A percentile compares a stretch with the other conserved stretches of the same genome.
These are phyloP conservation scores for Zophobas morio DNA, from an alignment of 1,140 invertebrate genomes.

Conservation along the genomic window DNA sequence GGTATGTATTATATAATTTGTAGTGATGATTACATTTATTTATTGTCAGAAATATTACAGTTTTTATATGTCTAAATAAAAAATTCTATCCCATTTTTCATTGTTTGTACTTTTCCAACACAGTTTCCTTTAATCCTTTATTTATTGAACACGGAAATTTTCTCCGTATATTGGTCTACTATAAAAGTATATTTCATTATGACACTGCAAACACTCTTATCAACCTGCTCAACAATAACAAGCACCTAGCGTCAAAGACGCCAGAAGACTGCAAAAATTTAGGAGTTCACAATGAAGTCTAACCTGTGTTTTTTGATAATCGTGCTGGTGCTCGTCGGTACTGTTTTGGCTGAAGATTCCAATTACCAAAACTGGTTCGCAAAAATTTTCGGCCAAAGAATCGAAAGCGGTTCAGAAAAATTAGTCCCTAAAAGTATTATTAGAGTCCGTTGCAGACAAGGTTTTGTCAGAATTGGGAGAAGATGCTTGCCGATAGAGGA, in stretches of 20 bases:
- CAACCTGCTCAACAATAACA: slow-evolving; percentile 13
- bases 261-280: background rate
- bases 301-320: slow-evolving; percentile 4
- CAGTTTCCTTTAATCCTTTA: background rate
- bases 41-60: no score
- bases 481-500: background rate
- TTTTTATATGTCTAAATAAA: no score
- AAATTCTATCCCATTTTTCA: no score
- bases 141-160: slow-evolving; percentile 9
- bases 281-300: background rate
- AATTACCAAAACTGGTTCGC: background rate
- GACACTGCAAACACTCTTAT: slow-evolving; percentile 26
- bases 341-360: background rate
- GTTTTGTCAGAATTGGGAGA: background rate
- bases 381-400: background rate
- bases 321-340: background rate
- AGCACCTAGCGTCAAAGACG: slow-evolving; percentile 1
- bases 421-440: background rate
- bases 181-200: slow-evolving; percentile 13
- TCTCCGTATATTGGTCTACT: background rate
- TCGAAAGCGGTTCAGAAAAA: background rate
- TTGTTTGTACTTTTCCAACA: background rate
- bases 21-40: no score
- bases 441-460: background rate
- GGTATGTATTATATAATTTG: no score